Evolutionary conservation across 1,140 invertebrate species (phyloP).

Genomic region (Heliconius hewitsoni): DNA sequence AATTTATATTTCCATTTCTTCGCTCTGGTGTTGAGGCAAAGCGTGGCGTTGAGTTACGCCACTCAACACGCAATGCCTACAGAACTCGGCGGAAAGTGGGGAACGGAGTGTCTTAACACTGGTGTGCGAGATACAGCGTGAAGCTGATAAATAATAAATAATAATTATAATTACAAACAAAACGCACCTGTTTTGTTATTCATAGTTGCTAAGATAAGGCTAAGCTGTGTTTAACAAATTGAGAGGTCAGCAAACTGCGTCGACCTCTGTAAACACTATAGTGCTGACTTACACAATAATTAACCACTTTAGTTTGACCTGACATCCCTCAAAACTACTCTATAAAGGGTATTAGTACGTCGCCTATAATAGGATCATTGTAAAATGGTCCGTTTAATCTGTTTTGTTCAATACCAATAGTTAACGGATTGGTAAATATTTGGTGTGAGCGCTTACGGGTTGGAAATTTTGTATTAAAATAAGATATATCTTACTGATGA

Average conservation of each 20-base stretch:
- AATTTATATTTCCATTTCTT: no score
- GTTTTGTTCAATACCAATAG: conserved; percentile 40
- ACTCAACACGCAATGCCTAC: no score
- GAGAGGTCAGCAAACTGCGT: conserved; percentile 53
- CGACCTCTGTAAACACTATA: conserved; percentile 56
- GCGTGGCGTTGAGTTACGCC: no score
- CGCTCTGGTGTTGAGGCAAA: no score
- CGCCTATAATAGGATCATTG: conserved; percentile 30
- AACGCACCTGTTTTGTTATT: conserved; percentile 12
- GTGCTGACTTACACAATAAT: conserved; percentile 53
- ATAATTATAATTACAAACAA: neutral
- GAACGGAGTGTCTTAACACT: no score
- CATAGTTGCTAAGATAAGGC: conserved; percentile 17
- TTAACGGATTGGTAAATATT: conserved; percentile 40
- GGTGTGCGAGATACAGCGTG: no score
- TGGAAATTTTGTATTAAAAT: neutral
- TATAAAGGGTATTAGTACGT: conserved; percentile 26
- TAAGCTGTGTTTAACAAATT: conserved; percentile 43
- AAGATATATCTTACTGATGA: neutral
- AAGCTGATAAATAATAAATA: neutral
- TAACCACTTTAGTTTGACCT: conserved; percentile 48
- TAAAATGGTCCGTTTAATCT: conserved; percentile 39
- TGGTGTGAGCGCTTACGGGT: neutral
- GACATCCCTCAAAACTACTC: conserved; percentile 22
- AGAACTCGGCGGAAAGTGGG: no score